Evolutionary conservation across 2,797 vertebrate species (phyloP), one percentile per base, ranked within the genome.

Genomic region (Peromyscus eremicus): DNA sequence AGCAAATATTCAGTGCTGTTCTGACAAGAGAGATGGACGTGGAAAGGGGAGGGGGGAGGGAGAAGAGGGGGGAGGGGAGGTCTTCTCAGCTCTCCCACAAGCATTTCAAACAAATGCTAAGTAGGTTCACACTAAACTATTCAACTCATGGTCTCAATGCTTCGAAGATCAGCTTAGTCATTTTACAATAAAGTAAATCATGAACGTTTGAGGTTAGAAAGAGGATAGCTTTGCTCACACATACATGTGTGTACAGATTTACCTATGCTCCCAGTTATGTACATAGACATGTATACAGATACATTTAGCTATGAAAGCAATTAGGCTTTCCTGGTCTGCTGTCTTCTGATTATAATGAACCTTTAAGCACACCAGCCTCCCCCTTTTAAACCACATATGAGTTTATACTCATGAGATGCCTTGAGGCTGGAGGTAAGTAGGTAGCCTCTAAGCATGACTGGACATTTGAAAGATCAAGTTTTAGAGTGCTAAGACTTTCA

Each of bases 21-120:
- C 43, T n/a, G 29, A 85, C 46, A 25, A 92, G 37, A 77, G 16
- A 73, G 2, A 66, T 49, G n/a, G 14, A 60, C 6, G 7, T 43
- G 43, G 37, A 64, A 23, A 43, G 13, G 40, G 23, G n/a, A 37
- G 64, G 37, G 1, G 40, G 40, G 14, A 60, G 12, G 23, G 0
- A 5, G 19, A 64, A 64, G 23, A 43, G 14, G 29, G 11, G 17
- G 17, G 32, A 3, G 19, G n/a, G 29, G 1, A 43, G 34, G 34
- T 81, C 17, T 73, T 85, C 57, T 19, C 66, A 13, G 64, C 49
- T 21, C 46, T 73, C 80, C 49, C 83, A 55, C 49, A 88, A 89
- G 87, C 40, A 88, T 88, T 85, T 92, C 85, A 82, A 19, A 75
- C 75, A 94, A 95, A 81, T 16, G 40, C 16, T 49, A 82, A 80